Evolutionary conservation across 1,140 invertebrate genomes (phyloP), one percentile per base, ranked within the genome.

Genomic region (Vanessa tameamea): DNA sequence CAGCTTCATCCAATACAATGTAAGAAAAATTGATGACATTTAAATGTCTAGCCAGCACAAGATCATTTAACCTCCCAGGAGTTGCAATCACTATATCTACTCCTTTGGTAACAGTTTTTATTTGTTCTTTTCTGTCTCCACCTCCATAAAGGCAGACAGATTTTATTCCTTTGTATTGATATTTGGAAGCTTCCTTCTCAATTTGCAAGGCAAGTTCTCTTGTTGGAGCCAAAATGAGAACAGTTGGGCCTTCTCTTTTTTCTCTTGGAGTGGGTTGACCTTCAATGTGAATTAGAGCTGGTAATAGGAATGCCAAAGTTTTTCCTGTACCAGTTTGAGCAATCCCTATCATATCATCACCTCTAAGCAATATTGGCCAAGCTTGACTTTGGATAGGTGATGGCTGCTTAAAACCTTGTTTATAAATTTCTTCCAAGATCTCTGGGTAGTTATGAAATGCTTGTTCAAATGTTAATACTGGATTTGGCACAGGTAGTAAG

Each of bases 261-360:
- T 94, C 83, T 8, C 95, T 90, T 0, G 96, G 95, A 13, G 92
- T 93, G 23, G 94, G 86, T 93, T 99, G 98, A 50, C 94, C 94
- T 75, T 97, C 96, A 65, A 98, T 98, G 82, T 98, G 97, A 79
- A 98, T 96, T 57, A 99, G 94, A 15, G 97, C 98, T 47, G 98
- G 98, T 47, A 99, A 85, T 0, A 99, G 89, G 84, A 99, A 99
- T 0, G 98, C 98, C 50, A 99, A 90, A 0, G 98, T 99, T 93
- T 96, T 96, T 78, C 97, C 98, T 47, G 98, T 98, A 72, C 97
- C 97, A 37, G 97, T 98, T 92, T 98, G 98, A 0, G 98, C 98
- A 74, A 99, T 98, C 15, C 98, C 98, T 90, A 98, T 98, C 80
- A 98, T 90, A 92, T 98, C 98, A 82, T 96, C 94, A 0, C 98